Base-by-base conservation (phyloP, 2,888 invertebrate species). In the Phortica okadai region DNA sequence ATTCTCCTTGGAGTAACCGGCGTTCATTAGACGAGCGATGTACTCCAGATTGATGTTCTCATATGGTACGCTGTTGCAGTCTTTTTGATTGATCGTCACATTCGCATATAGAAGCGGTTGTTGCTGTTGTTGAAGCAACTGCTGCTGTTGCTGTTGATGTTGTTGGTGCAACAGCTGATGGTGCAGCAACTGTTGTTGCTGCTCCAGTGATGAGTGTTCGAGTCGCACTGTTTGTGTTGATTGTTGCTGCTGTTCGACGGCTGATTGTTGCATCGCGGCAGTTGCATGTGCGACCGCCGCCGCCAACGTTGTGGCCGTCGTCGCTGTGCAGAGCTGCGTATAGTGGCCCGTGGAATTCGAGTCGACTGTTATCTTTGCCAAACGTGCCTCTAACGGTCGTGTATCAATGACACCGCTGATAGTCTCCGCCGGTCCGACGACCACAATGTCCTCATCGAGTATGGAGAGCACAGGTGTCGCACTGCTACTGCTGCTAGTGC, bases 21-120 rank as follows among this genome's bases (percentile, higher is more conserved):
- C 97, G 76, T 94, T 95, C 69, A 97, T 97, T 78, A 98, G 93
- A 80, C 96, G 95, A 25, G 96, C 95, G 78, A 98, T 97, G 91
- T 97, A 96, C 90, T 97, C 97, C 92, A 97, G 94, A 91, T 97
- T 97, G 67, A 97, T 94, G 89, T 97, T 97, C 92, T 97, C 97
- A 89, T 97, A 97, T 78, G 94, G 94, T 25, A 94, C 94, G 82
- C 93, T 64, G 83, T 83, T 85, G 83, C 89, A 91, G 89, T 91
- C 91, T 90, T 91, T 91, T 86, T 90, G 91, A 86, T 91, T 92
- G 89, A 92, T 90, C 84, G 92, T 91, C 83, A 92, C 91, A 83
- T 92, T 92, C 84, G 92, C 92, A 81, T 92, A 92, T 67, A 92
- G 90, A 80, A 91, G 80, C 54, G 90, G 89, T 76, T 90, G 89